Evolutionary conservation across 53 echinoderm and acorn worm genomes (phyloP).

Genomic region (Henricia sp.): DNA sequence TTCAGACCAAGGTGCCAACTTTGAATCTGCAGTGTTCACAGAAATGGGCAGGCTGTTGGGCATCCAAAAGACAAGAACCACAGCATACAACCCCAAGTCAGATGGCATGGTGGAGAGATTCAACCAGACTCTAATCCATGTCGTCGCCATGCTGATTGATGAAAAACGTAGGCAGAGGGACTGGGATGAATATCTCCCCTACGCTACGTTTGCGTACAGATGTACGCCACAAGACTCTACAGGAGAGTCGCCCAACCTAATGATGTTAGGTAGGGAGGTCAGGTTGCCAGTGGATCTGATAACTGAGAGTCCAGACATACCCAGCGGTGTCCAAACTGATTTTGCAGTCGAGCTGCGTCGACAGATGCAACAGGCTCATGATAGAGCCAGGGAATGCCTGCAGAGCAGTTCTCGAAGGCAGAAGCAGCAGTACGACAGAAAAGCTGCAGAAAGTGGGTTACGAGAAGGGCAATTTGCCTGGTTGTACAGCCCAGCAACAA

Average conservation of each 20-base stretch:
- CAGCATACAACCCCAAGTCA: too few species aligned
- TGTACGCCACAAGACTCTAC: conserved; percentile 19
- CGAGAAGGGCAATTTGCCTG: conserved; percentile 15
- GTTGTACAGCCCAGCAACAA: conserved; percentile 10
- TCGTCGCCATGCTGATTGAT: too few species aligned
- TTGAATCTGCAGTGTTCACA: too few species aligned
- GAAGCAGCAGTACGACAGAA: conserved; percentile 11
- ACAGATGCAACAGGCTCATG: conserved; percentile 12
- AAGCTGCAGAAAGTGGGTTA: conserved; percentile 4
- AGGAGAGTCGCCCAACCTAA: conserved; percentile 8
- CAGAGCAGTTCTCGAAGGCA: conserved; percentile 2
- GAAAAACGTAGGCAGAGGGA: conserved; percentile 28
- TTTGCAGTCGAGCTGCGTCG: conserved; percentile 13
- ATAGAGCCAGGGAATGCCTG: too few species aligned
- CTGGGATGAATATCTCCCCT: conserved; percentile 29
- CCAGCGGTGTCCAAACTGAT: neutral
- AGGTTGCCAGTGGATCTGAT: too few species aligned
- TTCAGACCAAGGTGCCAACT: too few species aligned
- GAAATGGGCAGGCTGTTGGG: too few species aligned
- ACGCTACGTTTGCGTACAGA: too few species aligned
- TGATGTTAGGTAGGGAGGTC: conserved; percentile 17
- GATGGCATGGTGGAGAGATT: conserved; percentile 20
- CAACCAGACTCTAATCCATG: conserved; percentile 10
- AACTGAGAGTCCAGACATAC: conserved; percentile 17
- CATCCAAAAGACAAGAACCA: too few species aligned